These are phyloP conservation scores for Mystacides longicornis DNA, from an alignment of 2,888 invertebrate species.

Conservation along the genomic window DNA sequence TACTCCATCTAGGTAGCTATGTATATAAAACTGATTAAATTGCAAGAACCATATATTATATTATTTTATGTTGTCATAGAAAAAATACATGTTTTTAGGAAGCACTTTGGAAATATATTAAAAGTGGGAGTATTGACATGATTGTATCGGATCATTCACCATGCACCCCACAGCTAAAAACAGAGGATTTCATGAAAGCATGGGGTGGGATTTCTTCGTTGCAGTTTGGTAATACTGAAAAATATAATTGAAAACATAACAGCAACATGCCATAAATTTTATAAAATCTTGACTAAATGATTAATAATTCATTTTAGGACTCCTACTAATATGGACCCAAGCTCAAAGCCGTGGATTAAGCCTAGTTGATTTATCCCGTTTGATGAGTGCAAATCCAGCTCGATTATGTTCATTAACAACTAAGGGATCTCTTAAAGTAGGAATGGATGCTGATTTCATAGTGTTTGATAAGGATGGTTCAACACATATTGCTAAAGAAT, in stretches of 20 bases:
- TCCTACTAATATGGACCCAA: slow-evolving; percentile 63
- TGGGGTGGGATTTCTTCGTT: slow-evolving; percentile 70
- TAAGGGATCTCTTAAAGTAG: slow-evolving; percentile 56
- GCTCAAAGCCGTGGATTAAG: slow-evolving; percentile 47
- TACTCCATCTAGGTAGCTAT: no score
- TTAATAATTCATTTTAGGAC: no score
- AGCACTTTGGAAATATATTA: slow-evolving; percentile 55
- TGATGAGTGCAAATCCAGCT: slow-evolving; percentile 56
- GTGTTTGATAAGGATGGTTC: slow-evolving; percentile 60
- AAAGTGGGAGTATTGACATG: slow-evolving; percentile 51
- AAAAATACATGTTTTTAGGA: slow-evolving; percentile 46
- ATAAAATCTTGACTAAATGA: neutral
- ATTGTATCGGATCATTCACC: slow-evolving; percentile 65
- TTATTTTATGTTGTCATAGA: no score
- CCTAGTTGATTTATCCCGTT: slow-evolving; percentile 49
- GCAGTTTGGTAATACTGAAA: slow-evolving; percentile 50
- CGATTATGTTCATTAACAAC: slow-evolving; percentile 52
- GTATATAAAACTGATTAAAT: no score
- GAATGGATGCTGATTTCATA: slow-evolving; percentile 65
- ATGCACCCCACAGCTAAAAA: slow-evolving; percentile 57
- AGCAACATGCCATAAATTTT: no score
- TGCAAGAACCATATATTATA: no score
- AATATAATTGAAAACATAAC: neutral
- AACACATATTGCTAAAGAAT: slow-evolving; percentile 49
- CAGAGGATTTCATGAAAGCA: slow-evolving; percentile 58